Base-by-base conservation (phyloP, 2,797 vertebrate species). In the Sebastes iracundus region DNA sequence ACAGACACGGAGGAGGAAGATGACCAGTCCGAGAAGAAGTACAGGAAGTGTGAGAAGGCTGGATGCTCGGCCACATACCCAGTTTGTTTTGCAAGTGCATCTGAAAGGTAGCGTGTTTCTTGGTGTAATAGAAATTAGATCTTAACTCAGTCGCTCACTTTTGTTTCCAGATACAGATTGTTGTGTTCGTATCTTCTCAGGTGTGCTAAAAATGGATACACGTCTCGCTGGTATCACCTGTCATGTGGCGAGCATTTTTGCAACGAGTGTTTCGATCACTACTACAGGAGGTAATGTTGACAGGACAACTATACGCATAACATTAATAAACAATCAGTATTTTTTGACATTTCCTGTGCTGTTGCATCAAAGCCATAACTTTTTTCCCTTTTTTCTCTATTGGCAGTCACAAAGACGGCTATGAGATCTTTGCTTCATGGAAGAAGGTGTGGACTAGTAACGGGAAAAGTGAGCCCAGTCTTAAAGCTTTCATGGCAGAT, bases 181-280 rank as follows among this genome's bases (percentile, higher is more conserved):
- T 33, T 46, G 22, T 75, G 4, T 18, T 18, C 18, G 12, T 67
- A 2, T 72, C n/a, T n/a, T 65, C 65, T 81, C 95, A 99, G 99
- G 85, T 99, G 99, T 87, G 99, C 99, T 64, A 99, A 98, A 92
- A 99, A 99, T 49, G 98, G 99, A 10, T 99, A 99, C 82, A 99
- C 99, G 0, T 99, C 98, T 8, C 96, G 99, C 74, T 99, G 99
- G 99, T 99, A 99, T 90, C 99, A 99, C 74, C 95, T 99, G 28
- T 99, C 99, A 52, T 99, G 98, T 70, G 99, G 99, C 6, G 99
- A 99, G 68, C 99, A 99, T 93, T 99, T 99, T 92, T 99, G 98
- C 93, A 99, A 99, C 28, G 99, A 99, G 87, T 99, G 99, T 86
- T 99, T 99, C 86, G 99, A 99, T 90, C 96, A 99, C 93, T 99